Conservation (phyloP, 2,113 vertebrate species). For the Paracyprichromis sp. region DNA sequence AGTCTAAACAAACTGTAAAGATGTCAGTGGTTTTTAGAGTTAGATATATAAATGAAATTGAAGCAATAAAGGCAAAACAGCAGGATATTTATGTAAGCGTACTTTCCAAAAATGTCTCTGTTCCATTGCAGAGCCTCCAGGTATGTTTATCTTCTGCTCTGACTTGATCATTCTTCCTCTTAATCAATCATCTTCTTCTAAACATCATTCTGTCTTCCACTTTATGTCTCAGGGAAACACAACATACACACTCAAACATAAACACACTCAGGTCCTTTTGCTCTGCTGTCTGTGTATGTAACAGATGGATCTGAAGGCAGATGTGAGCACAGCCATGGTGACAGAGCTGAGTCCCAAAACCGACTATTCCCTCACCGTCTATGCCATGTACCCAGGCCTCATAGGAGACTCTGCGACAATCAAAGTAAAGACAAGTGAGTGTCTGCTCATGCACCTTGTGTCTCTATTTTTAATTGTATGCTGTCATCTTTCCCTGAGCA, state of each 20-base stretch:
- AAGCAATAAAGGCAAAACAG: not conserved
- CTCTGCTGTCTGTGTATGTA: not conserved
- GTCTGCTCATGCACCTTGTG: not conserved
- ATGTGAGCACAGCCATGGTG: slow-evolving; percentile 67
- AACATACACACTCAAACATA: not conserved
- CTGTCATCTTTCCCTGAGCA: not conserved
- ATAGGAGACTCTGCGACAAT: slow-evolving; percentile 66
- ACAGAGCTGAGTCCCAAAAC: slow-evolving; percentile 73
- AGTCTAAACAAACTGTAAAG: not conserved
- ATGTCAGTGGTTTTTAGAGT: not conserved
- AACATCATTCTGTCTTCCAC: not conserved
- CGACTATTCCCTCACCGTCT: slow-evolving; percentile 72
- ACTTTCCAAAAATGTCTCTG: not conserved
- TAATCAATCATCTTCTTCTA: not conserved
- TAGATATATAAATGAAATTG: not conserved
- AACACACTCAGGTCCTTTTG: not conserved
- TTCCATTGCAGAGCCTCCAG: not conserved
- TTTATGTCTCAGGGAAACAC: not conserved
- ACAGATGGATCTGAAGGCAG: slow-evolving; percentile 76
- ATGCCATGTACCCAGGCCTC: slow-evolving; percentile 69
- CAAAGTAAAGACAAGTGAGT: slow-evolving; percentile 75
- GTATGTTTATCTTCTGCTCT: not conserved
- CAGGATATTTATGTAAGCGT: not conserved
- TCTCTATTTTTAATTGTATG: not conserved
- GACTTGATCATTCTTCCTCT: not conserved